Conservation (phyloP, 2,113 vertebrate genomes). For the Pantherophis guttatus region DNA sequence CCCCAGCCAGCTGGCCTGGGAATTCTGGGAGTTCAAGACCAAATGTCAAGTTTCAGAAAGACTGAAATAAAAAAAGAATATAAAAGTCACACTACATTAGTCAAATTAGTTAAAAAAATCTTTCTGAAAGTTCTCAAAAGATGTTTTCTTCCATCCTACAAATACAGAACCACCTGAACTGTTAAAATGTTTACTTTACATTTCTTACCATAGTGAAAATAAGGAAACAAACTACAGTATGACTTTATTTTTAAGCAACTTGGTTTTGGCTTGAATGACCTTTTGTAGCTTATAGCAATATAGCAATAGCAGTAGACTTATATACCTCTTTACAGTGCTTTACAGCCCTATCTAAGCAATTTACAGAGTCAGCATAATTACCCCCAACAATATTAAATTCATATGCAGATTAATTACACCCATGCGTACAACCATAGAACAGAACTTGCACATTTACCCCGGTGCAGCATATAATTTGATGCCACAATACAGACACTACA, state of each 20-base stretch:
- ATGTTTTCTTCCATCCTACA: not conserved
- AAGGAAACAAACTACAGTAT: not conserved
- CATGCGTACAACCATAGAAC: not conserved
- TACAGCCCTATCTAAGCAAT: too few species aligned
- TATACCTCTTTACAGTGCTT: too few species aligned
- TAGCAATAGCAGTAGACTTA: too few species aligned
- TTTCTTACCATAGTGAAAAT: not conserved
- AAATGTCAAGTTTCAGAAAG: not conserved
- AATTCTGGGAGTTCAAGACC: not conserved
- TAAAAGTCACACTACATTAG: not conserved
- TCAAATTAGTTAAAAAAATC: not conserved
- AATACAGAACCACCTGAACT: not conserved
- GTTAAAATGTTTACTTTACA: not conserved
- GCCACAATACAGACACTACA: not conserved
- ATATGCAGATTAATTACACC: not conserved
- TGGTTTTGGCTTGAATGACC: not conserved
- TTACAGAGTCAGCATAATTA: too few species aligned
- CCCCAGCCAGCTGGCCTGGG: not conserved
- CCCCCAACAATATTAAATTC: not conserved
- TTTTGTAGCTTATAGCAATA: not conserved
- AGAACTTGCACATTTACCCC: not conserved
- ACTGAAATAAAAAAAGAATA: not conserved
- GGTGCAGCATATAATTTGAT: not conserved
- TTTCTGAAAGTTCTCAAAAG: not conserved
- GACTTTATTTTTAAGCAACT: not conserved